These are phyloP conservation scores for Chlorocebus sabaeus DNA, from an alignment of 2,113 vertebrate genomes.

Conservation along the genomic window DNA sequence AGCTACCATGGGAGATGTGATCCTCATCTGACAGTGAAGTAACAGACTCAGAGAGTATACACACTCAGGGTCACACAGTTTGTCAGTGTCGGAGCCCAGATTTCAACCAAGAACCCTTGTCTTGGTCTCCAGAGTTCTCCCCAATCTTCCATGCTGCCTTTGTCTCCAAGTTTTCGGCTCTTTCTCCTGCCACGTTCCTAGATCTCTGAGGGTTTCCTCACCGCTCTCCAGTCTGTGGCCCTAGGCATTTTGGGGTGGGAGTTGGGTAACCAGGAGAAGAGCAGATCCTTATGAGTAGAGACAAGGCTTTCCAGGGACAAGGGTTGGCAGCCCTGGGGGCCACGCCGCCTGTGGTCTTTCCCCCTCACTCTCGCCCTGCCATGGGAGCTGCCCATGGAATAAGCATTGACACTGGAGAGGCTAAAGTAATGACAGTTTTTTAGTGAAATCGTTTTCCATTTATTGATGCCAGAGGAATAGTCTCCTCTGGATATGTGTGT, in stretches of 20 bases:
- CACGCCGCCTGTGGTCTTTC: rapidly evolving
- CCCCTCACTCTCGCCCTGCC: background rate
- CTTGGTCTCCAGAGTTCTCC: background rate
- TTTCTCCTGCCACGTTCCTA: background rate
- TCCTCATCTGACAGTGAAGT: background rate
- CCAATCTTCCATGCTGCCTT: background rate
- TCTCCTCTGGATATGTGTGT: background rate
- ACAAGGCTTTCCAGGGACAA: background rate
- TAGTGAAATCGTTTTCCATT: background rate
- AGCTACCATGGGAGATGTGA: background rate
- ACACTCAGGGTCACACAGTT: background rate
- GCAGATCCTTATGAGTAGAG: background rate
- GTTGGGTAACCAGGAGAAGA: background rate
- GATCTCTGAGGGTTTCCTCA: background rate
- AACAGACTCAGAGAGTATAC: background rate
- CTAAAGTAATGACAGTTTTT: background rate
- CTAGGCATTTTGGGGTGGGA: background rate
- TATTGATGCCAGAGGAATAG: background rate
- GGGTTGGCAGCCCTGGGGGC: background rate
- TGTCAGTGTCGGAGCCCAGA: rapidly evolving
- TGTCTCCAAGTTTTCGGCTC: background rate
- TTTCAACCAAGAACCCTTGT: background rate
- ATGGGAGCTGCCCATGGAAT: background rate
- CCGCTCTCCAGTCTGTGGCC: background rate
- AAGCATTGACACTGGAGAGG: background rate